phyloP scores from a whole-genome alignment of 2,888 invertebrate genomes.

The Deilephila elpenor region DNA sequence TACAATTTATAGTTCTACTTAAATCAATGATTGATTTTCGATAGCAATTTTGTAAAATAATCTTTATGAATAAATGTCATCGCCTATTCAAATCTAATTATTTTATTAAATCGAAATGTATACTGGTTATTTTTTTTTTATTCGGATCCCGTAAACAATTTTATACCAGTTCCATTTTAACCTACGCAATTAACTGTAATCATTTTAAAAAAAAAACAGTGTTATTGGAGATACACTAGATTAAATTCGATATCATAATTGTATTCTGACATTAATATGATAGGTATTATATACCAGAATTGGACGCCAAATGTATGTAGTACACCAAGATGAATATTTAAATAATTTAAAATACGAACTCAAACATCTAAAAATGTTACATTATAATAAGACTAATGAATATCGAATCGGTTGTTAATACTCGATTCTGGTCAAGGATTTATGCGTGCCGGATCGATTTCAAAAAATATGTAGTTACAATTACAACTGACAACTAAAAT shows the following conservation, averaged over 20 bases:
- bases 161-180: too few relatives aligned
- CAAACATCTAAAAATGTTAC: not conserved
- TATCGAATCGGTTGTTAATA: constrained; percentile 31
- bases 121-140: too few relatives aligned
- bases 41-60: not conserved
- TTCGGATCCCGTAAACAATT: too few relatives aligned
- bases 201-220: too few relatives aligned
- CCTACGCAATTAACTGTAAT: too few relatives aligned
- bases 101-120: too few relatives aligned
- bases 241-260: too few relatives aligned
- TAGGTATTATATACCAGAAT: not conserved
- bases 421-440: constrained; percentile 21
- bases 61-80: too few relatives aligned
- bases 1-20: not conserved
- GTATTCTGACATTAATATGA: too few relatives aligned
- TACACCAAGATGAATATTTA: too few relatives aligned
- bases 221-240: too few relatives aligned
- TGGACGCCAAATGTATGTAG: not conserved
- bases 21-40: not conserved
- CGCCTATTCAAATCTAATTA: too few relatives aligned
- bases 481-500: not conserved
- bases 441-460: constrained; percentile 7
- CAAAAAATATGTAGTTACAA: constrained; percentile 1
- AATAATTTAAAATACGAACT: not conserved
- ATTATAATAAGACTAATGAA: constrained; percentile 1